Base-by-base conservation (phyloP, 2,113 vertebrate species). In the Pteropus alecto region DNA sequence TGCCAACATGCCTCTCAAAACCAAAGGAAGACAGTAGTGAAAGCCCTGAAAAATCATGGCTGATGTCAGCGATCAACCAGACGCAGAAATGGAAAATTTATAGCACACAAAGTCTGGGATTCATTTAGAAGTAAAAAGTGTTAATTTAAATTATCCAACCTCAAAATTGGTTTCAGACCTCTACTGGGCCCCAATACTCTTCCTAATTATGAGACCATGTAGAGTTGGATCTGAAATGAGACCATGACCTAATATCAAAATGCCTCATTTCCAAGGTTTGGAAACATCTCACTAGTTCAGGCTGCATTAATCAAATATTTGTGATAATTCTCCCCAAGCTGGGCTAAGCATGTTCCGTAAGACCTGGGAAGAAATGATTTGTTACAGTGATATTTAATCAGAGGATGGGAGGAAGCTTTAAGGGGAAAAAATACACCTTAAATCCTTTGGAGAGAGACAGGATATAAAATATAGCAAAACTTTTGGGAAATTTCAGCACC, bases 161-260 rank as follows among this genome's bases (percentile, higher is more conserved):
- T 96, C 87, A 96, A 83, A 96, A 96, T 77, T 93, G 61, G 79
- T 96, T 97, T 97, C 83, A 97, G 90, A 73, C 93, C 83, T 87
- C 74, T 38, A 24, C 2, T 67, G 79, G 68, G 93, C 78, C 87
- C 94, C 48, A 76, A 13, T 85, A 95, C 3, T 86, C 73, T 76
- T 58, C 58, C 77, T 67, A 70, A 78, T 92, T 94, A 93, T 30
- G 33, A 82, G 70, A 96, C 63, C 77, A 58, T 11, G 30, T 28
- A 74, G 63, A 63, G 38, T 41, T 74, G 78, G 88, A 86, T 65
- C 68, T 78, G 79, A 76, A 93, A 74, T 24, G 48, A 54, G 67
- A 94, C 38, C 43, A 22, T 2, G 77, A 87, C 54, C 77, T 48
- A 33, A 73, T 61, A 51, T 83, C 16, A 28, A 71, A 74, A 74